A percentile compares a stretch with the other conserved stretches of the same genome.
Conservation (phyloP, 2,113 vertebrate species). For the Cephalopholis sonnerati region DNA sequence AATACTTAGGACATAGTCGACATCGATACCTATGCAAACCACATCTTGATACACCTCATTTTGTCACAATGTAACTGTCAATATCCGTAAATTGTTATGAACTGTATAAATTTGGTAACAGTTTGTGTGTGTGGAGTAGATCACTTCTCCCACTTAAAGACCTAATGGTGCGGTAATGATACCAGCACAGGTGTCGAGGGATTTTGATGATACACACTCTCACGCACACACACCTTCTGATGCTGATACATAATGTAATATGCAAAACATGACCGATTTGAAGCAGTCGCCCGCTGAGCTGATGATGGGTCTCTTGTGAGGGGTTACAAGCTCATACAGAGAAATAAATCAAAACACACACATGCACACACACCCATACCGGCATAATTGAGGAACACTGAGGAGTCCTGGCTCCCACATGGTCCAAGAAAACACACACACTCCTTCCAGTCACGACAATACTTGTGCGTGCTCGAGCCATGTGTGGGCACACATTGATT, state of each 20-base stretch:
- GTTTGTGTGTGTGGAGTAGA: background rate
- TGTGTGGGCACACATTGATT: constrained; percentile 5
- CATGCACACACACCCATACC: background rate
- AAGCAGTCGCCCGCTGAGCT: constrained; percentile 54
- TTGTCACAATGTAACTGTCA: background rate
- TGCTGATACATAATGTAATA: constrained; percentile 42
- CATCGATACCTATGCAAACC: background rate
- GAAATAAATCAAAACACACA: constrained; percentile 31
- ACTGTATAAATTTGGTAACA: background rate
- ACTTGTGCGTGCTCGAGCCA: background rate
- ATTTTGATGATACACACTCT: background rate
- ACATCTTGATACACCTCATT: background rate
- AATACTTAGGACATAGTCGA: background rate
- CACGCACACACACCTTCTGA: background rate
- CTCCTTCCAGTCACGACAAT: constrained; percentile 2
- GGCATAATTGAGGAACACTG: background rate
- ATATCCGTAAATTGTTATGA: background rate
- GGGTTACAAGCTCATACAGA: constrained; percentile 22
- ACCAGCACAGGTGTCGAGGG: background rate
- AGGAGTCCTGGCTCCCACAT: constrained; percentile 1
- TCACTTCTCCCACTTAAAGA: background rate
- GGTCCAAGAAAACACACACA: background rate
- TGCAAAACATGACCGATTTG: constrained; percentile 44
- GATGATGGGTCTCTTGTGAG: constrained; percentile 49
- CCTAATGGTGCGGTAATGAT: background rate